phyloP scores from a whole-genome alignment of 1,140 invertebrate species.

The Ceratosolen solmsi region DNA sequence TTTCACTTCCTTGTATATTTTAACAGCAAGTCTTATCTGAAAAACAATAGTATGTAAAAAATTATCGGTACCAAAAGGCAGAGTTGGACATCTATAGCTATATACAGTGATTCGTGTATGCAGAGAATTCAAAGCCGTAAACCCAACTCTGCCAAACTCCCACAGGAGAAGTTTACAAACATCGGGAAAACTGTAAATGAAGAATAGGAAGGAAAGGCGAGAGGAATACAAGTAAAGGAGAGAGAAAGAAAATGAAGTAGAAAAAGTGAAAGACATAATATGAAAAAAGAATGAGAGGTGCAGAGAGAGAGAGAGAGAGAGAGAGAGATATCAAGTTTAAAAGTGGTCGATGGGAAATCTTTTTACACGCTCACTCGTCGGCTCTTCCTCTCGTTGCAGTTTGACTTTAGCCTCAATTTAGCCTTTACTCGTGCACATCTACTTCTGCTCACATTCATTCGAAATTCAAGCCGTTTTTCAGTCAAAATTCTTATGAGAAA shows the following conservation, averaged over 20 bases:
- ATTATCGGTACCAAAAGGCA: not conserved
- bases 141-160: conserved; percentile 36
- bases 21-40: not conserved
- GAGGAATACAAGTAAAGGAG: not conserved
- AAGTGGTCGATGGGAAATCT: conserved; percentile 42
- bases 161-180: conserved; percentile 40
- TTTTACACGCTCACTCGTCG: conserved; percentile 4
- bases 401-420: conserved; percentile 40
- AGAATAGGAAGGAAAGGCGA: conserved; percentile 2
- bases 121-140: conserved; percentile 45
- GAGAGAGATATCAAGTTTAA: conserved; percentile 32
- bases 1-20: not conserved
- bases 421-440: conserved; percentile 6
- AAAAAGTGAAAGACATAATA: not conserved
- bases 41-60: conserved; percentile 22
- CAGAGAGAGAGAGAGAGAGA: not conserved
- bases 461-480: conserved; percentile 36
- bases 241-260: not conserved
- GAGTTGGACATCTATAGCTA: not conserved
- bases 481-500: conserved; percentile 12
- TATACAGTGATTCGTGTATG: not conserved
- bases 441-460: conserved; percentile 27
- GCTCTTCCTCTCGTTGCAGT: not conserved
- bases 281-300: not conserved
- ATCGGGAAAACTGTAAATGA: conserved; percentile 37